Base-by-base conservation (phyloP, 2,888 invertebrate genomes). In the Julus scandinavius region DNA sequence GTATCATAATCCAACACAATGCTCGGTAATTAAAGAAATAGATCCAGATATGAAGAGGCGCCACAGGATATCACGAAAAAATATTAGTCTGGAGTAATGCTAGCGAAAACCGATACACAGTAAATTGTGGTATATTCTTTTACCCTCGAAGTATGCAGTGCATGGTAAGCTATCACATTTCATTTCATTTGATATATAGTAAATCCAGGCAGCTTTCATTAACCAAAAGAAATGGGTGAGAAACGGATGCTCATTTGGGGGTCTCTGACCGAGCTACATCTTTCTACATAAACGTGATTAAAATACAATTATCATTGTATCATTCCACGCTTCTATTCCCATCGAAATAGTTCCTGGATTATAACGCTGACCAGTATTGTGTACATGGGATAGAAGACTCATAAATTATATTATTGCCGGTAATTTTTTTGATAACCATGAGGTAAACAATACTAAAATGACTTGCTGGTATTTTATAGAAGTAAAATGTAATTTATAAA, bases 11-110 rank as follows among this genome's bases (percentile, higher is more conserved):
- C 80, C 80, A 80, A 80, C 80, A 38, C 80, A 80, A 38, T 13
- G 80, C 80, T 38, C 38, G 80, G 80, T 80, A 80, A 80, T 80
- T 80, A 80, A 80, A 40, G 80, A 80, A 80, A 80, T 80, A 80
- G 80, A 80, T 80, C 80, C 80, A 80, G 80, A 80, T 80, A 80
- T 80, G 80, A 80, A 80, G 80, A 80, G 80, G 80, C 80, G 80
- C 80, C 80, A 80, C 80, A 80, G 80, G 80, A 80, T 80, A 29
- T 29, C 38, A 63, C 20, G 38, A 72, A 80, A 80, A 80, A 80
- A 40, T 80, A 80, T 80, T 40, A 80, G 13, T 38, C 80, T 13
- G 4, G 80, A 0, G 80, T 40, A 80, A 38, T 80, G 80, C 38
- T 80, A 38, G 13, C 11, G 80, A 80, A 80, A 80, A 80, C 38